Percentiles rank a stretch among this genome's conserved stretches.
Evolutionary conservation across 2,113 vertebrate genomes (phyloP).

Genomic region (Climacteris rufus): DNA sequence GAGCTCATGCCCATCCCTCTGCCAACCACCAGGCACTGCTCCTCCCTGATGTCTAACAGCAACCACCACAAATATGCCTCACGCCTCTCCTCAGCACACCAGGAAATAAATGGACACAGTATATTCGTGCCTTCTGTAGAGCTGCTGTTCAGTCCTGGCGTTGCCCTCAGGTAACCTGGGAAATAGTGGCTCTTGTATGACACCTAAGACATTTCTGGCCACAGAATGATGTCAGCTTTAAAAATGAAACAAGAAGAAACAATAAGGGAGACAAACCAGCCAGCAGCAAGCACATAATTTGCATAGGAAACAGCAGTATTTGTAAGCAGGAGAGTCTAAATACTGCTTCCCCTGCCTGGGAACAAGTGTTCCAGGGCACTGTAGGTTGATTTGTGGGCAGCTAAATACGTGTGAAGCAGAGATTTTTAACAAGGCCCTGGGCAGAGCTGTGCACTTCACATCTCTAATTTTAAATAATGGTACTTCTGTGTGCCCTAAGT

Average conservation of each 20-base stretch:
- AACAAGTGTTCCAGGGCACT: fast-evolving
- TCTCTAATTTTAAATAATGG: background rate
- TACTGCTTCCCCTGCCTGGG: background rate
- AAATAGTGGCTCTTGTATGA: background rate
- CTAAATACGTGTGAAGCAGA: background rate
- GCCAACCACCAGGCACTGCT: background rate
- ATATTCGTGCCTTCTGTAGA: background rate
- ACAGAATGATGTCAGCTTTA: conserved; percentile 6
- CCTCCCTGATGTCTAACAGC: conserved; percentile 46
- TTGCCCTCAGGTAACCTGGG: conserved; percentile 17
- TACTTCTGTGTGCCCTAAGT: background rate
- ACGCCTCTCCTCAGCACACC: background rate
- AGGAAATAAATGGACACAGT: conserved; percentile 51
- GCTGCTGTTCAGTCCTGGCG: conserved; percentile 6
- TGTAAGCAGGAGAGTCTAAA: background rate
- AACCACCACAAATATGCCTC: conserved; percentile 35
- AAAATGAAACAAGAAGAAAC: background rate
- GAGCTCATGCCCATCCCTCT: background rate
- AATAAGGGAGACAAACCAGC: conserved; percentile 23
- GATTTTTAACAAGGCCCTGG: background rate
- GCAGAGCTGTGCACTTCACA: background rate
- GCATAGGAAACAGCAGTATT: background rate
- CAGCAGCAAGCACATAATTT: background rate
- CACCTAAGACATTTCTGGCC: background rate
- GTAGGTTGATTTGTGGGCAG: background rate